Evolutionary conservation across 2,888 invertebrate species (phyloP).

Genomic region (Dastarcus helophoroides): DNA sequence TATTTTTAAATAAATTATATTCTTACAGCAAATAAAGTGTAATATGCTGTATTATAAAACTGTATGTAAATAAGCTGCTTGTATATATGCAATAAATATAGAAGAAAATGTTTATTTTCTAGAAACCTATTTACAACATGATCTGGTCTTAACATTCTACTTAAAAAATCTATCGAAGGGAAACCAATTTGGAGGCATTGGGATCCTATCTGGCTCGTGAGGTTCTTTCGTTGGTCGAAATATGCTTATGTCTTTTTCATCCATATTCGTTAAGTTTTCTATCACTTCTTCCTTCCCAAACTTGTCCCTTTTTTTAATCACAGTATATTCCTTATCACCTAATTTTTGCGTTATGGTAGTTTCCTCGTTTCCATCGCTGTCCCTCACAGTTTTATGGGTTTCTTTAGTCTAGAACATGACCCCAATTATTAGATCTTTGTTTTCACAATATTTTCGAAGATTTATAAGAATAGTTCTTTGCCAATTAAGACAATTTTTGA

Average conservation of each 20-base stretch:
- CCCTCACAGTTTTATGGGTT: constrained; percentile 43
- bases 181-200: constrained; percentile 14
- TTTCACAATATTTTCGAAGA: constrained; percentile 1
- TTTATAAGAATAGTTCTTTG: too few relatives aligned
- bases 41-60: too few relatives aligned
- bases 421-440: constrained; percentile 6
- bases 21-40: too few relatives aligned
- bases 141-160: too few relatives aligned
- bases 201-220: constrained; percentile 2
- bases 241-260: constrained; percentile 24
- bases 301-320: constrained; percentile 39
- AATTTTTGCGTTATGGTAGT: constrained; percentile 40
- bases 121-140: constrained; percentile 2
- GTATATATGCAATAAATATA: constrained; percentile 1
- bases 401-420: constrained; percentile 37
- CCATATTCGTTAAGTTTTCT: constrained; percentile 30
- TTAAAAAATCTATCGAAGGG: constrained; percentile 25
- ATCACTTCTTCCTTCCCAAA: constrained; percentile 28
- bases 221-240: constrained; percentile 11
- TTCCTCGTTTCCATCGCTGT: constrained; percentile 47
- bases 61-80: too few relatives aligned
- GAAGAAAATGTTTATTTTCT: constrained; percentile 2
- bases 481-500: neutral
- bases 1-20: too few relatives aligned
- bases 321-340: constrained; percentile 31